phyloP scores from a whole-genome alignment of 2,113 vertebrate species.

The Sceloporus undulatus region DNA sequence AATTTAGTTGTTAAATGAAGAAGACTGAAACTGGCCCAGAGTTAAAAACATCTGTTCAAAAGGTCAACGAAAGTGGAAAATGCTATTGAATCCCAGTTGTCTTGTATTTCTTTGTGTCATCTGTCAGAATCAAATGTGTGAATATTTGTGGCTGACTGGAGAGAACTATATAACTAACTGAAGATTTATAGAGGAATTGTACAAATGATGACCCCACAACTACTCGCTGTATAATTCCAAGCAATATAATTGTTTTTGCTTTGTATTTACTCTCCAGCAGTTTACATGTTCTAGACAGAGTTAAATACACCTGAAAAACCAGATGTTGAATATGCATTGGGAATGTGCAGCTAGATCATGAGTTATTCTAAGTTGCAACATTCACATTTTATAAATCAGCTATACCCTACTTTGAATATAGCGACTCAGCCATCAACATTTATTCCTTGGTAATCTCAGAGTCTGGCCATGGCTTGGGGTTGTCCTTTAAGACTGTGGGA shows the following conservation, averaged over 20 bases:
- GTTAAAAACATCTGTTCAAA: not conserved
- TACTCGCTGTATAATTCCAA: not conserved
- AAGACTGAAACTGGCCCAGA: not conserved
- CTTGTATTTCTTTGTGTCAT: slow-evolving; percentile 21
- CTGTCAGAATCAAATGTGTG: not conserved
- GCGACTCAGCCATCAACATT: not conserved
- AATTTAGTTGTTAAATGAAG: not conserved
- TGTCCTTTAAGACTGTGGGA: not conserved
- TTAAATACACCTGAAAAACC: not conserved
- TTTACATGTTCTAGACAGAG: not conserved
- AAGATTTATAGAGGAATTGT: slow-evolving; percentile 1
- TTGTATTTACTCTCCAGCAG: not conserved
- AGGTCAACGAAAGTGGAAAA: slow-evolving; percentile 19
- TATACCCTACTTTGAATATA: not conserved
- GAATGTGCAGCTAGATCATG: not conserved
- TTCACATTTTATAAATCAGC: no score
- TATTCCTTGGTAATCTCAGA: not conserved
- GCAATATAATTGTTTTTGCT: not conserved
- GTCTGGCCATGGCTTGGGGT: not conserved
- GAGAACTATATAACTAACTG: not conserved
- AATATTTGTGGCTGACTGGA: not conserved
- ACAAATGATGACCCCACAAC: not conserved
- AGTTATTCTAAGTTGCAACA: not conserved
- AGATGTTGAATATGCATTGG: not conserved
- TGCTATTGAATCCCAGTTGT: not conserved